These are phyloP conservation scores for Hylaeus anthracinus DNA, from an alignment of 1,140 invertebrate species.

Conservation along the genomic window DNA sequence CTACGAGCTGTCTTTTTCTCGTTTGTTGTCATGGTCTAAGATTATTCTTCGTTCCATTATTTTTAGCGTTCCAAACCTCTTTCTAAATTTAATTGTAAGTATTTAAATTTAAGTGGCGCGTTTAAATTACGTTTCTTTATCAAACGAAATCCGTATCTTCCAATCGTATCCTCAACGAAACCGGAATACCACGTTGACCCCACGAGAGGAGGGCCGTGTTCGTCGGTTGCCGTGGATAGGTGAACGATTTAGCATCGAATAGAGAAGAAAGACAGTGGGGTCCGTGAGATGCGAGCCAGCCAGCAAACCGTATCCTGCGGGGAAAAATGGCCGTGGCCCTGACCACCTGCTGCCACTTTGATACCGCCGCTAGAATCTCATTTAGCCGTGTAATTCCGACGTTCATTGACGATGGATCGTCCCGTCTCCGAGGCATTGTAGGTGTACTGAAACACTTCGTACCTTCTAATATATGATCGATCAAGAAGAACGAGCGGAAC, in stretches of 20 bases:
- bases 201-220: neutral
- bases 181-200: too few species aligned
- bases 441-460: slow-evolving; percentile 63
- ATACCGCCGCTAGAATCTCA: slow-evolving; percentile 78
- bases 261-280: slow-evolving; percentile 28
- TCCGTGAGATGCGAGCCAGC: slow-evolving; percentile 42
- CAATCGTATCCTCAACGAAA: too few species aligned
- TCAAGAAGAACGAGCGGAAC: slow-evolving; percentile 52
- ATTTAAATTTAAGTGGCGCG: too few species aligned
- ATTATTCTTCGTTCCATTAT: too few species aligned
- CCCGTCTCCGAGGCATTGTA: slow-evolving; percentile 59
- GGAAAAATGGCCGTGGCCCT: slow-evolving; percentile 66
- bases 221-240: neutral
- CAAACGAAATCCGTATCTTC: too few species aligned
- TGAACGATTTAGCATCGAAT: slow-evolving; percentile 41
- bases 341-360: slow-evolving; percentile 81
- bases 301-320: slow-evolving; percentile 51
- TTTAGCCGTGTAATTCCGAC: slow-evolving; percentile 78
- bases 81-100: too few species aligned
- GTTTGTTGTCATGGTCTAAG: neutral
- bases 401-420: slow-evolving; percentile 75
- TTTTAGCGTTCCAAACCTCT: too few species aligned
- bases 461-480: slow-evolving; percentile 66
- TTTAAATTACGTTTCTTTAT: too few species aligned
- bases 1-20: neutral